Evolutionary conservation across 2,113 vertebrate genomes (phyloP).

Genomic region (Stigmatopora argus): DNA sequence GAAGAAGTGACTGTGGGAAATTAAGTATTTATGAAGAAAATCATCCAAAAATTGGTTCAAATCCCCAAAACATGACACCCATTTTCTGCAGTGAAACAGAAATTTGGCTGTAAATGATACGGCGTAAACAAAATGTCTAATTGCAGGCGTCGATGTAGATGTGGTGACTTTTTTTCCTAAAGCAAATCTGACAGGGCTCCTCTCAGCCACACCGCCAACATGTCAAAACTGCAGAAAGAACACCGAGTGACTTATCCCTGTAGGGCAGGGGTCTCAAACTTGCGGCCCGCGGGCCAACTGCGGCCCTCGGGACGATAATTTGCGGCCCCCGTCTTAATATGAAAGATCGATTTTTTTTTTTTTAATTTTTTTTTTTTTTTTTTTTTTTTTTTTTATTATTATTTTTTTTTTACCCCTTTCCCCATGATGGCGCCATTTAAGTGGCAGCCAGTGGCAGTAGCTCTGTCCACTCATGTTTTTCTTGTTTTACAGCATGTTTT

Average conservation of each 20-base stretch:
- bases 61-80: neutral
- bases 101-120: constrained; percentile 11
- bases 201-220: constrained; percentile 16
- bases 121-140: neutral
- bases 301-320: too few relatives aligned
- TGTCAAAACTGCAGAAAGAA: constrained; percentile 34
- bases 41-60: neutral
- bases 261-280: too few relatives aligned
- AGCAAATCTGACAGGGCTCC: constrained; percentile 39
- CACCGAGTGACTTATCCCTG: constrained; percentile 23
- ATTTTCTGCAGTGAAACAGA: neutral
- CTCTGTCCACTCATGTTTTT: too few relatives aligned
- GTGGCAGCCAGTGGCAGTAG: too few relatives aligned
- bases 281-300: too few relatives aligned
- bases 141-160: constrained; percentile 16
- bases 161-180: constrained; percentile 16
- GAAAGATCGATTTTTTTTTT: too few relatives aligned
- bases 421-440: too few relatives aligned
- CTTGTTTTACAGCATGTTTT: too few relatives aligned
- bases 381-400: too few relatives aligned
- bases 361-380: too few relatives aligned
- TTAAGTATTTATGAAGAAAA: constrained; percentile 15
- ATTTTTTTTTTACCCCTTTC: too few relatives aligned
- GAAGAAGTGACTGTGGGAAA: constrained; percentile 33
- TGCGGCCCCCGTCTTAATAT: too few relatives aligned